These are phyloP conservation scores for Macropus fuliginosus DNA, from an alignment of 2,797 vertebrate species.

Conservation along the genomic window DNA sequence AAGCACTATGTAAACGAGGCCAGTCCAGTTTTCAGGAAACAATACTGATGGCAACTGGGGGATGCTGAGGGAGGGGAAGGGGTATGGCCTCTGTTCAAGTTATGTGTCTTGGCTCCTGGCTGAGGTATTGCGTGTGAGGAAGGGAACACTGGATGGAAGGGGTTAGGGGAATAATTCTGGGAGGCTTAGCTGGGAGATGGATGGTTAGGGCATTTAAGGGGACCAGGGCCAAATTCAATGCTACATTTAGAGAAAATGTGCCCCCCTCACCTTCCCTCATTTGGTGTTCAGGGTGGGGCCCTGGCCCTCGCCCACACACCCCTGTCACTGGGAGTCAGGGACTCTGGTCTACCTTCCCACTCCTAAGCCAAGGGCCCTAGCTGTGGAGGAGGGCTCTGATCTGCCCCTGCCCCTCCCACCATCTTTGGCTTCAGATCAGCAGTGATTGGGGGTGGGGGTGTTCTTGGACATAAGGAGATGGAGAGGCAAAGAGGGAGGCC, in stretches of 20 bases:
- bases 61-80: constrained; percentile 42
- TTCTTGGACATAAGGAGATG: constrained; percentile 59
- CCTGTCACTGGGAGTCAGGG: constrained; percentile 38
- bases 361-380: constrained; percentile 50
- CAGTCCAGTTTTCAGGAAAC: constrained; percentile 77
- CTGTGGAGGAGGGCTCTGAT: constrained; percentile 26
- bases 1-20: constrained; percentile 78
- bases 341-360: neutral
- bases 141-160: constrained; percentile 68
- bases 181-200: constrained; percentile 63
- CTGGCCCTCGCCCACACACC: constrained; percentile 37
- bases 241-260: constrained; percentile 80
- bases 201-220: constrained; percentile 69
- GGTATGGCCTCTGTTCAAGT: constrained; percentile 84
- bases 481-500: constrained; percentile 47
- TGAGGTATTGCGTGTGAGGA: constrained; percentile 86
- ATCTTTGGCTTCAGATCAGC: constrained; percentile 82
- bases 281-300: constrained; percentile 58
- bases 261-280: constrained; percentile 71
- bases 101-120: constrained; percentile 82
- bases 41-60: constrained; percentile 78
- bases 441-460: constrained; percentile 67
- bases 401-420: constrained; percentile 72
- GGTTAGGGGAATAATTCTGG: constrained; percentile 56
- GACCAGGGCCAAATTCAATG: constrained; percentile 80